A percentile compares a stretch with the other conserved stretches of the same genome.
Conservation (phyloP, 2,113 vertebrate species). For the Mixornis gularis region DNA sequence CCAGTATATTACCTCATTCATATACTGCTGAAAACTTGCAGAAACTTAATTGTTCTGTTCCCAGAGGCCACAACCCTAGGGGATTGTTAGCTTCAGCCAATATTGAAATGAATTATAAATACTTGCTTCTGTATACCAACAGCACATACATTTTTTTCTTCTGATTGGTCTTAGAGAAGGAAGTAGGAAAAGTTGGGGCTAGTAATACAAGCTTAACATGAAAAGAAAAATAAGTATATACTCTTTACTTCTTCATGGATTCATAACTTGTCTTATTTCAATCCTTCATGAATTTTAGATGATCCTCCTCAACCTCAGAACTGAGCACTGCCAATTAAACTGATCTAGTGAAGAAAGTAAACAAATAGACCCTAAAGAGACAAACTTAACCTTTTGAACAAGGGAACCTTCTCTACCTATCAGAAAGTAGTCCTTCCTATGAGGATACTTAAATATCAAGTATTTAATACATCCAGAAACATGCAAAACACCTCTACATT, state of each 20-base stretch:
- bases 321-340: neutral
- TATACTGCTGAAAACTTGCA: neutral
- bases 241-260: neutral
- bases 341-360: neutral
- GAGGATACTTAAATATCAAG: neutral
- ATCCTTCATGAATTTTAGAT: neutral
- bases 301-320: neutral
- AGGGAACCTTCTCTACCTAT: neutral
- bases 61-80: neutral
- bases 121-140: neutral
- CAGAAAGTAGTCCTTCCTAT: neutral
- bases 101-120: conserved; percentile 29
- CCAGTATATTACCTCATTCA: neutral
- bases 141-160: neutral
- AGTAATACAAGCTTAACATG: neutral
- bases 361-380: neutral
- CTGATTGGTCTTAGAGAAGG: neutral
- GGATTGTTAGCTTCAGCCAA: neutral
- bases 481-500: neutral
- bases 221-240: neutral
- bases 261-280: neutral
- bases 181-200: neutral
- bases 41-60: conserved; percentile 5
- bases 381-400: neutral
- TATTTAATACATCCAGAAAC: neutral